Base-by-base conservation (phyloP, 2,797 vertebrate genomes). In the Yasuhikotakia modesta region DNA sequence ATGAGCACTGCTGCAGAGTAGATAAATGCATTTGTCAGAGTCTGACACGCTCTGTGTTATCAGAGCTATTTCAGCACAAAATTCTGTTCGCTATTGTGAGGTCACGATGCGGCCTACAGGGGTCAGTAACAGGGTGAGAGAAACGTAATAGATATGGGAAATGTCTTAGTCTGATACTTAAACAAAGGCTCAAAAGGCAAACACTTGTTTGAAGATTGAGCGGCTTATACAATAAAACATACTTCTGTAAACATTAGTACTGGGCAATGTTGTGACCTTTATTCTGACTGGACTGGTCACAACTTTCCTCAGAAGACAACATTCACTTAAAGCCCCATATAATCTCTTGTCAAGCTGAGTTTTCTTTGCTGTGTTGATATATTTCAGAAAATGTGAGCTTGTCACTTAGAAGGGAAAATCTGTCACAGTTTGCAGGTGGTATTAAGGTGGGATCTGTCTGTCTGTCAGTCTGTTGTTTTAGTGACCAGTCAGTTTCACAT, bases 1-100 rank as follows among this genome's bases (percentile, higher is more conserved):
- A 85, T 85, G 76, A 82, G 78, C 72, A 65, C 55, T 64, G 76
- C 81, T 52, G 69, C 45, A 63, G 11, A 78, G 78, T 73, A 74
- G 80, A 85, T 75, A 70, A 83, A 70, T 77, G 65, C 73, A 82
- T 79, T 78, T 82, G 66, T 81, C 85, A 43, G 76, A 81, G 67
- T 79, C 65, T 66, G 76, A 70, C n/a, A n/a, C n/a, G n/a, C 70
- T 57, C 70, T 24, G 24, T 30, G 61, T 76, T 81, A 80, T 76
- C 69, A 63, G 16, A 74, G 73, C 17, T 50, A 65, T 78, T 72
- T 53, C 45, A 22, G 65, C 46, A 19, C 39, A 52, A 53, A 64
- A 45, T 21, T 32, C 60, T 58, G 61, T 66, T 67, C 64, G 35
- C 32, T 76, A n/a, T 21, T 45, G 53, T 72, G 63, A 69, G 48